These are phyloP conservation scores for Axea sp. DNA, from an alignment of 2,888 invertebrate species.

Conservation along the genomic window DNA sequence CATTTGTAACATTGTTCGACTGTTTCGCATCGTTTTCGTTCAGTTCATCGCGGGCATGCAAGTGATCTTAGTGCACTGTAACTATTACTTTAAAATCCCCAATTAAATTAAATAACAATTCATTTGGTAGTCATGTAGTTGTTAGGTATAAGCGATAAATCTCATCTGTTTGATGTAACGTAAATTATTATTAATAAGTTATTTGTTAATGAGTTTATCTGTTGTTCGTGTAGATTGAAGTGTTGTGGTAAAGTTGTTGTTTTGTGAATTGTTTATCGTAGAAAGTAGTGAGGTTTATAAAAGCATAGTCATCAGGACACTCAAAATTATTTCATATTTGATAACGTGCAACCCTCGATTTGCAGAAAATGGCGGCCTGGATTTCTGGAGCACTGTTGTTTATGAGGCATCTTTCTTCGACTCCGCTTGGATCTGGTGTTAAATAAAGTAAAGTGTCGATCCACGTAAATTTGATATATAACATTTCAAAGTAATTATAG, in stretches of 20 bases:
- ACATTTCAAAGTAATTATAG: too few relatives aligned
- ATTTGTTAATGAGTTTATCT: not conserved
- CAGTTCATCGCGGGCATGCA: conserved; percentile 61
- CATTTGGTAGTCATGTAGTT: conserved; percentile 5
- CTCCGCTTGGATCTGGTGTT: conserved; percentile 57
- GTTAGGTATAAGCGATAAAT: too few relatives aligned
- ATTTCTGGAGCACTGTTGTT: conserved; percentile 59
- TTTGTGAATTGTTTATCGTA: conserved; percentile 46
- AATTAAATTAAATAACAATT: too few relatives aligned
- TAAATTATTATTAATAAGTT: too few relatives aligned
- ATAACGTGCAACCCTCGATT: conserved; percentile 62
- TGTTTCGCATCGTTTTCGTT: conserved; percentile 57
- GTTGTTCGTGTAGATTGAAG: conserved; percentile 44
- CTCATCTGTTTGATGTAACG: too few relatives aligned
- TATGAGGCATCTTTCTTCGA: conserved; percentile 47
- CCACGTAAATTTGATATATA: conserved; percentile 17
- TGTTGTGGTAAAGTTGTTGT: conserved; percentile 57
- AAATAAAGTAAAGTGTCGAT: conserved; percentile 54
- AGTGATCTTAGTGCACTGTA: conserved; percentile 59
- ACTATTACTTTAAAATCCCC: conserved; percentile 25
- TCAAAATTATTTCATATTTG: conserved; percentile 32
- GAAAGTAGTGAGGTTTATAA: conserved; percentile 47
- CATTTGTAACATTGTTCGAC: conserved; percentile 58
- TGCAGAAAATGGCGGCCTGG: conserved; percentile 62
- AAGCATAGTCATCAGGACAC: conserved; percentile 39